These are phyloP conservation scores for Lordiphosa collinella DNA, from an alignment of 1,140 invertebrate genomes.

Conservation along the genomic window DNA sequence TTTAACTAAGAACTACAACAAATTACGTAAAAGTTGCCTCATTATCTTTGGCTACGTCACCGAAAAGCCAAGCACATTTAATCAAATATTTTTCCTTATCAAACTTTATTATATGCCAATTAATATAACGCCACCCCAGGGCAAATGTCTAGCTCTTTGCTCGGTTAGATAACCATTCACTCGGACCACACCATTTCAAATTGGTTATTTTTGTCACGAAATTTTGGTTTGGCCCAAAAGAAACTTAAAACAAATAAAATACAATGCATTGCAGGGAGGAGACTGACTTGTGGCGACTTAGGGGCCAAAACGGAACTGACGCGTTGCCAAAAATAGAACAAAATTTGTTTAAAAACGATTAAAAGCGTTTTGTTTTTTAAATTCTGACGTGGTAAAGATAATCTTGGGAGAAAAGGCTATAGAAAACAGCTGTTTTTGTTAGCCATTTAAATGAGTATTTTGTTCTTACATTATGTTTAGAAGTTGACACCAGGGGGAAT, in stretches of 20 bases:
- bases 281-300: too few relatives aligned
- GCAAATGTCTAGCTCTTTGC: slow-evolving; percentile 1
- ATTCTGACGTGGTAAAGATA: slow-evolving; percentile 3
- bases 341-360: neutral
- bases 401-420: too few relatives aligned
- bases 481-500: too few relatives aligned
- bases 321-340: slow-evolving; percentile 22
- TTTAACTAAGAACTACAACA: neutral
- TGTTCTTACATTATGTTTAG: too few relatives aligned
- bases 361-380: slow-evolving; percentile 1
- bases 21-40: slow-evolving; percentile 12
- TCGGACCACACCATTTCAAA: slow-evolving; percentile 2
- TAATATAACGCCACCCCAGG: slow-evolving; percentile 29
- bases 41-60: slow-evolving; percentile 9
- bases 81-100: slow-evolving; percentile 36
- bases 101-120: slow-evolving; percentile 7
- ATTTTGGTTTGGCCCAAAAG: slow-evolving; percentile 26
- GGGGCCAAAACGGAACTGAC: slow-evolving; percentile 28
- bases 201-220: slow-evolving; percentile 42
- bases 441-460: too few relatives aligned
- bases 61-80: slow-evolving; percentile 16
- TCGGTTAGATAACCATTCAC: slow-evolving; percentile 28
- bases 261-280: slow-evolving; percentile 18
- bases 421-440: too few relatives aligned
- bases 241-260: slow-evolving; percentile 14